Base-by-base conservation (phyloP, 2,797 vertebrate genomes). In the Phrynocephalus vlangalii region DNA sequence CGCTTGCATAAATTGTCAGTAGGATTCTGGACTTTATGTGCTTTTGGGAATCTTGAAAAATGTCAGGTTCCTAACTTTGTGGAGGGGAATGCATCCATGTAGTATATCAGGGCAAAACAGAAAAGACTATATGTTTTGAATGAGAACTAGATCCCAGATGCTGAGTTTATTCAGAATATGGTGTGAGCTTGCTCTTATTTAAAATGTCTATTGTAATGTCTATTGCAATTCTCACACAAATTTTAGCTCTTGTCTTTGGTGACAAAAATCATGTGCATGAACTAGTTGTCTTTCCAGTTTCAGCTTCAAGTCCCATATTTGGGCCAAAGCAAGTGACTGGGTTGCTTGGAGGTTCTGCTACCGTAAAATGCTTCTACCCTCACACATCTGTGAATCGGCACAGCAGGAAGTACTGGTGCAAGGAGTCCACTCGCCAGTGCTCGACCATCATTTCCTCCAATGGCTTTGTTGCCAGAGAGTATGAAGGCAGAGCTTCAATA, bases 381-480 rank as follows among this genome's bases (percentile, higher is more conserved):
- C 22, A 33, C 52, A 91, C 92, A 0, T 20, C 44, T 0, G 90
- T 94, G 68, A 97, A 97, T 89, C 93, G 44, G 0, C 95, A 94
- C 1, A 90, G 87, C 63, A 95, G 97, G 8, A 97, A 97, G 13
- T 97, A 95, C 50, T 96, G 96, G 95, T 97, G 97, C 94, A 87
- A 3, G 63, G 77, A 91, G n/a, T 70, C 68, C 0, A 2, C 75
- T 77, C 6, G 0, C 0, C 0, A 0, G 1, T 97, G 97, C 13
- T 0, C 0, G 0, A 97, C 96, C 1, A 0, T 96, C 0, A 4
- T 94, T 85, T 94, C 96, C 76, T 92, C 92, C 1, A 93, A 0
- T 0, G 77, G n/a, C 2, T 97, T 76, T 7, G 0, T 83, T 1
- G 72, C 86, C 0, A 0, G 50, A 0, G 0, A 3, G 5, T 97